Conservation (phyloP, 2,797 vertebrate species). For the Lophotriccus pileatus region DNA sequence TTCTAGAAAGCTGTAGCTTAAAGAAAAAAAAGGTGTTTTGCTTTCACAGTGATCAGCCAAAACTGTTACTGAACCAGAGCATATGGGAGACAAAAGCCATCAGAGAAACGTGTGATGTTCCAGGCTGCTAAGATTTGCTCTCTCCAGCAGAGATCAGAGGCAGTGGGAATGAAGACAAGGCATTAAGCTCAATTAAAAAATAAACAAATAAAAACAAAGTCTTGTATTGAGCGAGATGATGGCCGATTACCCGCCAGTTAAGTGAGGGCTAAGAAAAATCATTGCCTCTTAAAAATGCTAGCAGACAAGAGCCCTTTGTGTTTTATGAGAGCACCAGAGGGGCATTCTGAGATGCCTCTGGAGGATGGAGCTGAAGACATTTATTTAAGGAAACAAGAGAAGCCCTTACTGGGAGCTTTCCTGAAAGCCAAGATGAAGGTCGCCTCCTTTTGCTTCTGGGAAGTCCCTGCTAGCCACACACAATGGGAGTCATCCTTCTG, state of each 20-base stretch:
- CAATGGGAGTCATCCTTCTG: not conserved
- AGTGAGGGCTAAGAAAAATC: not conserved
- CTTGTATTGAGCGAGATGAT: not conserved
- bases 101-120: not conserved
- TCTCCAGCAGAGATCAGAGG: slow-evolving; percentile 18
- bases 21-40: slow-evolving; percentile 8
- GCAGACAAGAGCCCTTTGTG: not conserved
- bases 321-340: not conserved
- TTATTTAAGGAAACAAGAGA: slow-evolving; percentile 21
- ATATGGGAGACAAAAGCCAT: slow-evolving; percentile 21
- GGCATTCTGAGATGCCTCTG: not conserved
- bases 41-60: slow-evolving; percentile 34
- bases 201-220: slow-evolving; percentile 20
- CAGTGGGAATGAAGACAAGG: not conserved
- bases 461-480: not conserved
- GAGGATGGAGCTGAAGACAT: not conserved
- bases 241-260: not conserved
- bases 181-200: slow-evolving; percentile 38
- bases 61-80: slow-evolving; percentile 3
- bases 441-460: not conserved
- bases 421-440: not conserved
- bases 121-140: slow-evolving; percentile 17
- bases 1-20: slow-evolving; percentile 43
- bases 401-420: not conserved
- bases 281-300: not conserved